Percentiles rank a stretch among this genome's conserved stretches.
phyloP scores from a whole-genome alignment of 2,113 vertebrate genomes.

The Ursus arctos region DNA sequence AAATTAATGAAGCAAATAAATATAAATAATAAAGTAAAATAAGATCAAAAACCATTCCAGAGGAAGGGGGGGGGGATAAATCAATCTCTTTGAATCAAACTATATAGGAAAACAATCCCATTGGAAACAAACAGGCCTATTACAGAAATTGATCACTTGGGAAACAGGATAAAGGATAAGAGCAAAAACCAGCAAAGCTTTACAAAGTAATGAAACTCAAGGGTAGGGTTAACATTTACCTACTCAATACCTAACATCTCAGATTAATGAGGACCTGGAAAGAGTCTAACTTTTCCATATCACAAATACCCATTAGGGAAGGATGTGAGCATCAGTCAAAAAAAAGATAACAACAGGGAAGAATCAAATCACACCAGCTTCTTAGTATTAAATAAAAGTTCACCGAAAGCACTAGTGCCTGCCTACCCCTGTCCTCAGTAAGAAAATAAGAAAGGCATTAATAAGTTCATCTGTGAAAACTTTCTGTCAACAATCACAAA shows the following conservation, averaged over 20 bases:
- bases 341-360: not conserved
- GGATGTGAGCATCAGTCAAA: slow-evolving; percentile 36
- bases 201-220: not conserved
- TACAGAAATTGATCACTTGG: slow-evolving; percentile 65
- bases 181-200: slow-evolving; percentile 39
- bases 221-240: not conserved
- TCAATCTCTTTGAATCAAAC: slow-evolving; percentile 7
- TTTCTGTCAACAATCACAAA: slow-evolving; percentile 18
- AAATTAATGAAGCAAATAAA: slow-evolving; percentile 15
- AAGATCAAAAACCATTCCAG: not conserved
- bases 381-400: slow-evolving; percentile 32
- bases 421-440: not conserved
- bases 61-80: not conserved
- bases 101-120: not conserved
- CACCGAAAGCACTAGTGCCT: not conserved
- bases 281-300: not conserved
- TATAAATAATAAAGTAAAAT: slow-evolving; percentile 7
- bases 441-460: not conserved
- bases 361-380: not conserved
- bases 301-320: not conserved
- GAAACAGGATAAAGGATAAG: slow-evolving; percentile 44
- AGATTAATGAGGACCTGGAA: slow-evolving; percentile 49
- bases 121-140: not conserved
- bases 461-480: not conserved
- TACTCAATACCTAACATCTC: slow-evolving; percentile 1